Conservation (phyloP, 2,888 invertebrate genomes). For the Apotomis betuletana region DNA sequence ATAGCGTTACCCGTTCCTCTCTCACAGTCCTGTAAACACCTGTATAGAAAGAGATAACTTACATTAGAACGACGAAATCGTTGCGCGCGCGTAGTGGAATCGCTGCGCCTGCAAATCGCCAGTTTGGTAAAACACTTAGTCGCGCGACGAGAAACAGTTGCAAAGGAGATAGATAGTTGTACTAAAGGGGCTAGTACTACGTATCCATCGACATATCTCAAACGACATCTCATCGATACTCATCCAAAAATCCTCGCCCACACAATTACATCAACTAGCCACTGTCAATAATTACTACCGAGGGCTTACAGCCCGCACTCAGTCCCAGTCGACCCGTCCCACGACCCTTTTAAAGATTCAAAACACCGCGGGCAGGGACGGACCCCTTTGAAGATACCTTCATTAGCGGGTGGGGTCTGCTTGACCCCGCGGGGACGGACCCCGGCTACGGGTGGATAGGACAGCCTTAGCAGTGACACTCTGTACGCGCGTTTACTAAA, state of each 20-base stretch:
- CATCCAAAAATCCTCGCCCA: constrained; percentile 15
- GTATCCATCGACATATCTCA: too few species aligned
- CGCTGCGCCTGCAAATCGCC: too few species aligned
- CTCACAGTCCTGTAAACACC: too few species aligned
- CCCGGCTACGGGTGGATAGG: constrained; percentile 46
- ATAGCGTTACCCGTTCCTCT: too few species aligned
- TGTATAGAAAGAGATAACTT: too few species aligned
- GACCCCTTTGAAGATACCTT: constrained; percentile 81
- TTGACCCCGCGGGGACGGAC: constrained; percentile 66
- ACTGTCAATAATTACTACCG: constrained; percentile 41
- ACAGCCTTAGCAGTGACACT: constrained; percentile 28
- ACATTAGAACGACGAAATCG: too few species aligned
- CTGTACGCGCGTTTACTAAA: constrained; percentile 6
- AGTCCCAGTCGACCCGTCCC: constrained; percentile 46
- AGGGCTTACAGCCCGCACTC: constrained; percentile 34
- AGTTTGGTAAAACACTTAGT: too few species aligned
- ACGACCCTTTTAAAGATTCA: constrained; percentile 78
- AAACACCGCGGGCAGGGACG: constrained; percentile 66
- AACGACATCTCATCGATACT: neutral
- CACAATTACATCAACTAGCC: constrained; percentile 34
- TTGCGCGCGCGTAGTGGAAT: too few species aligned
- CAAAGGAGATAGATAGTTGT: too few species aligned
- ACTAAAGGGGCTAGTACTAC: too few species aligned
- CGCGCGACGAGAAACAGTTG: too few species aligned
- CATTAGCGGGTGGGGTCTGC: constrained; percentile 73